These are phyloP conservation scores for Cichlasoma orientale DNA, from an alignment of 2,797 vertebrate genomes.

Conservation along the genomic window DNA sequence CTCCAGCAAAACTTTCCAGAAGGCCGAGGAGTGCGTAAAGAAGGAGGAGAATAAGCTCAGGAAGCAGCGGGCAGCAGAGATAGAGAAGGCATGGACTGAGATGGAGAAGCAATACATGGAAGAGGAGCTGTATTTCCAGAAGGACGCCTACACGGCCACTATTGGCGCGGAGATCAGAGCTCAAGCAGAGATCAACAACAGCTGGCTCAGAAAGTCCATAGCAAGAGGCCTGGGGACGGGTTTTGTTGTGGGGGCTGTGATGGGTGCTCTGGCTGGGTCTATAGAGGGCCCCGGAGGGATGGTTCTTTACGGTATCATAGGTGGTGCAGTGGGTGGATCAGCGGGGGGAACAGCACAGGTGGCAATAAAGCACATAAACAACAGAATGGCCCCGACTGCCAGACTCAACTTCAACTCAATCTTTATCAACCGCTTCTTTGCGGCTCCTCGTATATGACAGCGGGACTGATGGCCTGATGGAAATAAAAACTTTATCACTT, in stretches of 20 bases:
- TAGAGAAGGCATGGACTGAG: conserved; percentile 62
- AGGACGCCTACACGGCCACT: conserved; percentile 58
- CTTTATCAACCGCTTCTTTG: conserved; percentile 81
- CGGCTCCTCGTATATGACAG: conserved; percentile 52
- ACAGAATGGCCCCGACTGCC: conserved; percentile 68
- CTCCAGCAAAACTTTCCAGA: conserved; percentile 72
- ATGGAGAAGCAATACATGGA: conserved; percentile 69
- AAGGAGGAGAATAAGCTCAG: conserved; percentile 74
- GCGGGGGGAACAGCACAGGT: conserved; percentile 79
- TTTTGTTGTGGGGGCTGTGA: conserved; percentile 67
- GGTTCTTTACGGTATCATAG: conserved; percentile 74
- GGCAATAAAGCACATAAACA: conserved; percentile 77
- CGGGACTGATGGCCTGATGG: neutral
- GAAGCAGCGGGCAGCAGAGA: conserved; percentile 65
- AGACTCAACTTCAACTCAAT: conserved; percentile 80
- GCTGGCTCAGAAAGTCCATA: conserved; percentile 77
- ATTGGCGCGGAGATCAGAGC: conserved; percentile 66
- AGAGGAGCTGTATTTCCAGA: conserved; percentile 68
- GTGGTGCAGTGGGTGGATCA: conserved; percentile 74
- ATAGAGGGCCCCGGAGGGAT: conserved; percentile 79
- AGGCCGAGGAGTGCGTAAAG: conserved; percentile 72
- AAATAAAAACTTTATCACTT: no score
- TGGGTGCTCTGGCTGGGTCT: conserved; percentile 74
- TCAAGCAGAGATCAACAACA: conserved; percentile 76
- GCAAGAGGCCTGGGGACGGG: conserved; percentile 72